Conservation (phyloP, 2,888 invertebrate species). For the Mythimna pallens region DNA sequence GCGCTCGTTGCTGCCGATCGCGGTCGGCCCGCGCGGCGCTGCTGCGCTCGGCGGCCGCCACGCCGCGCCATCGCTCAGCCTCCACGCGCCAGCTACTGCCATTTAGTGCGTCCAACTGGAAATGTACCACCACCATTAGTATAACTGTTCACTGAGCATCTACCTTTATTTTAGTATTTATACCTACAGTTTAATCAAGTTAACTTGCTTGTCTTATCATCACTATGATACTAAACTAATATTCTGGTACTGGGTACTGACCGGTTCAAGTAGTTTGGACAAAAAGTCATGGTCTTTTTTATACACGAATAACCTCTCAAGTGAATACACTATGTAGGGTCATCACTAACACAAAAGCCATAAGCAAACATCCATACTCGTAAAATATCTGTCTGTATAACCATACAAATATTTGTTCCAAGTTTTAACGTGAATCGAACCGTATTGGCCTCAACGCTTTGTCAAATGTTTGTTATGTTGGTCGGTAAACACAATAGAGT, state of each 20-base stretch:
- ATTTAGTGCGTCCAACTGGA: slow-evolving; percentile 88
- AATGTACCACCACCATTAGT: slow-evolving; percentile 14
- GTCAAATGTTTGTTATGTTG: slow-evolving; percentile 49
- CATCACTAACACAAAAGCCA: slow-evolving; percentile 35
- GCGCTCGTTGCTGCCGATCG: slow-evolving; percentile 86
- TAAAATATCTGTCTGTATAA: slow-evolving; percentile 35
- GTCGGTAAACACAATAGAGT: slow-evolving; percentile 45
- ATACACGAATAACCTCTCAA: slow-evolving; percentile 23
- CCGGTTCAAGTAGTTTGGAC: neutral
- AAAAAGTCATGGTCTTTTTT: neutral
- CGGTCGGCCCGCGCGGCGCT: slow-evolving; percentile 86
- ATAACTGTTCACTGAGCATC: slow-evolving; percentile 1
- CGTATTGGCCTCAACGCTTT: slow-evolving; percentile 33
- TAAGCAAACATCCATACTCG: slow-evolving; percentile 43
- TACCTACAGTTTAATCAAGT: too few relatives aligned
- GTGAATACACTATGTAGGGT: slow-evolving; percentile 16
- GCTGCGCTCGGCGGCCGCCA: slow-evolving; percentile 86
- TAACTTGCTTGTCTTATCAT: neutral
- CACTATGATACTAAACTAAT: neutral
- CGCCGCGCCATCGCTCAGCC: slow-evolving; percentile 87
- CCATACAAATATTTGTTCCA: slow-evolving; percentile 41
- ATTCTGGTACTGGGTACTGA: neutral
- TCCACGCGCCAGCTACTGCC: slow-evolving; percentile 85
- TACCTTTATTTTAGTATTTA: neutral
- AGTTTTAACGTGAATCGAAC: slow-evolving; percentile 19